Evolutionary conservation across 2,888 invertebrate genomes (phyloP).

Genomic region (Thecophora atra): DNA sequence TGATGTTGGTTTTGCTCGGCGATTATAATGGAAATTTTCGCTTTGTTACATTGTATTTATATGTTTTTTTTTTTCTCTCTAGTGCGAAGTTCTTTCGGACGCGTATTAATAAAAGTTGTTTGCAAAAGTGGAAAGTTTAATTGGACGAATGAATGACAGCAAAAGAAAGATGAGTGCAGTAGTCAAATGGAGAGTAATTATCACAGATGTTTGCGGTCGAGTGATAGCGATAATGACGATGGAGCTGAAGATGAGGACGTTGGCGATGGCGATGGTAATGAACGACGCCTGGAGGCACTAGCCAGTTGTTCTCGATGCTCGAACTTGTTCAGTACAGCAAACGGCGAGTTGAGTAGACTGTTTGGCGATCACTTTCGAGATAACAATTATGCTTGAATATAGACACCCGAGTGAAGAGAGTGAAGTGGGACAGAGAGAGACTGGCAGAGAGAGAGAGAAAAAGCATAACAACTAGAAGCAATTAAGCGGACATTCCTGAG

Average conservation of each 20-base stretch:
- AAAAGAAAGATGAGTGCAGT: not conserved
- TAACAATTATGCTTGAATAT: conserved; percentile 10
- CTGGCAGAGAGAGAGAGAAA: not conserved
- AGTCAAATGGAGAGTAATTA: not conserved
- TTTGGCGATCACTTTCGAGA: conserved; percentile 25
- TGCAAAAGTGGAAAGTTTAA: conserved; percentile 4
- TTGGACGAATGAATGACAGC: conserved; percentile 14
- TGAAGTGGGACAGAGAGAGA: not conserved
- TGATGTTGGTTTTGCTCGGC: too few species aligned
- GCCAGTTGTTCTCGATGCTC: not conserved
- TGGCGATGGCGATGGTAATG: not conserved
- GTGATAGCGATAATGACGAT: conserved; percentile 20
- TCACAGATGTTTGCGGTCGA: conserved; percentile 7
- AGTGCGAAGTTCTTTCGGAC: too few species aligned
- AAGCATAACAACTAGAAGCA: too few species aligned
- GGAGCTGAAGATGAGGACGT: not conserved
- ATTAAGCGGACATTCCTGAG: too few species aligned
- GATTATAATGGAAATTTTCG: not conserved
- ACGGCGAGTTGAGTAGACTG: conserved; percentile 16
- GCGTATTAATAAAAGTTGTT: not conserved
- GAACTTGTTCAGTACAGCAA: conserved; percentile 7
- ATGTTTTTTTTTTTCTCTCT: too few species aligned
- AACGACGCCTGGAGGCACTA: not conserved
- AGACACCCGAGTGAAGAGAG: not conserved
- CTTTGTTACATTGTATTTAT: too few species aligned